phyloP scores from a whole-genome alignment of 2,888 invertebrate species.

The Spodoptera picta region DNA sequence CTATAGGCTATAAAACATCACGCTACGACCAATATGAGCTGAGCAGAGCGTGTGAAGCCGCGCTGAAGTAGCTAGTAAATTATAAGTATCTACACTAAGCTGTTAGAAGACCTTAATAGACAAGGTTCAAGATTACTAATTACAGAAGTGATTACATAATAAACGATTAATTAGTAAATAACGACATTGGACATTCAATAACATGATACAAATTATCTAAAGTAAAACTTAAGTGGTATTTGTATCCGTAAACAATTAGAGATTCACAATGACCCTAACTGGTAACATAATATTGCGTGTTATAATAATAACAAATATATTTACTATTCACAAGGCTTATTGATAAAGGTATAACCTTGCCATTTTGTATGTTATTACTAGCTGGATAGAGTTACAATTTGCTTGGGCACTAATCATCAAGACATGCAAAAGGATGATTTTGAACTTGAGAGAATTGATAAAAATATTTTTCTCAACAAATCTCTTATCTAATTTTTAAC shows the following conservation, averaged over 20 bases:
- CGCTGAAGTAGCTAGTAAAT: too few relatives aligned
- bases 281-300: neutral
- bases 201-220: conserved; percentile 6
- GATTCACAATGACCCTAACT: conserved; percentile 3
- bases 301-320: neutral
- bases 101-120: neutral
- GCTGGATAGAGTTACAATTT: neutral
- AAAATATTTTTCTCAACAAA: too few relatives aligned
- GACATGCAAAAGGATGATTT: neutral
- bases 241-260: conserved; percentile 9
- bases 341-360: conserved; percentile 4
- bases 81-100: too few relatives aligned
- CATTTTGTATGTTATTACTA: neutral
- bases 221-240: neutral
- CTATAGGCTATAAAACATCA: too few relatives aligned
- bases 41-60: too few relatives aligned
- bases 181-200: conserved; percentile 6
- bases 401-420: conserved; percentile 6
- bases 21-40: too few relatives aligned
- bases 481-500: too few relatives aligned
- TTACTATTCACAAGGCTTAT: neutral
- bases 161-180: conserved; percentile 15
- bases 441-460: too few relatives aligned
- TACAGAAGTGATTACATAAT: conserved; percentile 3
- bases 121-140: conserved; percentile 9